A percentile compares a stretch with the other conserved stretches of the same genome.
These are phyloP conservation scores for Talpa occidentalis DNA, from an alignment of 2,113 vertebrate species.

Conservation along the genomic window DNA sequence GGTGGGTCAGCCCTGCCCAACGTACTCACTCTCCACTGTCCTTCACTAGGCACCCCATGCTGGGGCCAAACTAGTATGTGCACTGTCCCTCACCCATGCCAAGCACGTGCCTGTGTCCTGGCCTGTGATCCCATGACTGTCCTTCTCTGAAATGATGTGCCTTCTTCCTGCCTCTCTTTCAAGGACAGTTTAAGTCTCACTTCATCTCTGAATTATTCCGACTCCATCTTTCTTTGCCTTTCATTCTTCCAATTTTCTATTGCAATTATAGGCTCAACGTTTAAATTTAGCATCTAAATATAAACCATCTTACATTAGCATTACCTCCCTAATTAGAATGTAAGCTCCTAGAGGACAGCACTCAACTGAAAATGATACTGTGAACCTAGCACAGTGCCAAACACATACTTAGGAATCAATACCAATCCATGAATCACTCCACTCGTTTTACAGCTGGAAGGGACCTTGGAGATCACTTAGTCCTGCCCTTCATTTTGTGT, in stretches of 20 bases:
- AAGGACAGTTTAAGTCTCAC: not conserved
- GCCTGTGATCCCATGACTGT: not conserved
- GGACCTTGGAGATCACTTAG: constrained; percentile 50
- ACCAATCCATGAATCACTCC: not conserved
- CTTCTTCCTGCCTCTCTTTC: not conserved
- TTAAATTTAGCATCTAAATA: not conserved
- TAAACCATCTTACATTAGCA: not conserved
- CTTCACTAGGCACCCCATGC: not conserved
- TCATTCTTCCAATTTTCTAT: not conserved
- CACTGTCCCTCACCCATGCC: not conserved
- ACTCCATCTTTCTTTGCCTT: not conserved
- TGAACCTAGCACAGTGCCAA: not conserved
- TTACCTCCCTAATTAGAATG: not conserved
- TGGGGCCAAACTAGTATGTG: not conserved
- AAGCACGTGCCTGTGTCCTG: not conserved
- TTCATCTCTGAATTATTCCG: not conserved
- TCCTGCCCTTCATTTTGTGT: not conserved
- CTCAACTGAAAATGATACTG: not conserved
- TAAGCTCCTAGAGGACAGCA: not conserved
- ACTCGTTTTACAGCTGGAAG: not conserved
- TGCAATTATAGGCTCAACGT: not conserved
- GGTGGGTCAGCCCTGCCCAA: not conserved
- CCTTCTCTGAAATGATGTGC: not conserved
- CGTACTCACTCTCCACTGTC: not conserved
- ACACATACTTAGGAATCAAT: not conserved